Conservation (phyloP, 2,888 invertebrate species). For the Plebejus anna region DNA sequence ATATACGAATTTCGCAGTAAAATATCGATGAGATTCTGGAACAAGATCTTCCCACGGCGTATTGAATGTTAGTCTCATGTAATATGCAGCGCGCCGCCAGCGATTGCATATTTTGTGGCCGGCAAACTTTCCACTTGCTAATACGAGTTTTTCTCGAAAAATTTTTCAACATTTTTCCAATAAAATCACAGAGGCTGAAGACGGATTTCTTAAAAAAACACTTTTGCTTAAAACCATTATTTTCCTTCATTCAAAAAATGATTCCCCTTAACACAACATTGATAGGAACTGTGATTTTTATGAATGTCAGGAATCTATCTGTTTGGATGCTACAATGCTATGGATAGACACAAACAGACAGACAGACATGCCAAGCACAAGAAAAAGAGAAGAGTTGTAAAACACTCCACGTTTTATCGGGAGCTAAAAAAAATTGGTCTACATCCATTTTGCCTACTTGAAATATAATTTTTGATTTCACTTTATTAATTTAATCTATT, state of each 20-base stretch:
- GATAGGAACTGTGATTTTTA: no score
- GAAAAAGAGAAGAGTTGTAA: no score
- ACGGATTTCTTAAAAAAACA: not conserved
- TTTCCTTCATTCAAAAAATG: no score
- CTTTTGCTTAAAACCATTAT: no score
- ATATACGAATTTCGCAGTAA: conserved; percentile 5
- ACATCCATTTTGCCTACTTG: no score
- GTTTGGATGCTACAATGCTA: no score
- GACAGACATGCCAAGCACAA: no score
- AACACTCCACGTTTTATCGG: no score
- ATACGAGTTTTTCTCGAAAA: conserved; percentile 41
- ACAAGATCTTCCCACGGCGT: conserved; percentile 56
- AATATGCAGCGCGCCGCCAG: conserved; percentile 62
- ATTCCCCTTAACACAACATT: no score
- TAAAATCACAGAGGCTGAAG: not conserved
- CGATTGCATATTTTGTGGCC: conserved; percentile 62
- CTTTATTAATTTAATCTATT: not conserved
- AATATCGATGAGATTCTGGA: conserved; percentile 31
- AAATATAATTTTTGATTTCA: not conserved
- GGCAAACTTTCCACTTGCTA: conserved; percentile 50
- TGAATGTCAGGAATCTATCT: no score
- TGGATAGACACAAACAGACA: no score
- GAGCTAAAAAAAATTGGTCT: no score
- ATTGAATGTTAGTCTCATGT: conserved; percentile 73
- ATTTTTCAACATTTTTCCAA: not conserved